Percentiles rank a stretch among this genome's conserved stretches.
Evolutionary conservation across 2,113 vertebrate genomes (phyloP).

Genomic region (Cololabis saira): DNA sequence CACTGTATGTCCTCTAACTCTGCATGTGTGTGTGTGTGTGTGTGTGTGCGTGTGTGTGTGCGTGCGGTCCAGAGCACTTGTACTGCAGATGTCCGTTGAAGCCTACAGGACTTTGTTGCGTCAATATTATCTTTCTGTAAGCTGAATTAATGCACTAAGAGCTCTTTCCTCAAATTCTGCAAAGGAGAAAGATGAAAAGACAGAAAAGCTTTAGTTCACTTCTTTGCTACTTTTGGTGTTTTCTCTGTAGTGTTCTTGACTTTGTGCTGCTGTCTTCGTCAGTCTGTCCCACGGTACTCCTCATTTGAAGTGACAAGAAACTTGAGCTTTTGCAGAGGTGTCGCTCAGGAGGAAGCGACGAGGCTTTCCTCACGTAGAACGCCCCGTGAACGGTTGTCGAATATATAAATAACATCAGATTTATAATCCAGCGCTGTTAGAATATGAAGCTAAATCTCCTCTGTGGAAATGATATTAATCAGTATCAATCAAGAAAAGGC

Average conservation of each 20-base stretch:
- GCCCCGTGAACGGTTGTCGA: not conserved
- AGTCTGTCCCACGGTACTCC: constrained; percentile 2
- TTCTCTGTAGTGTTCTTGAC: not conserved
- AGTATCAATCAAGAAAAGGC: constrained; percentile 8
- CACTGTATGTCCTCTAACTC: too few species aligned
- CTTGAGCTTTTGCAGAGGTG: not conserved
- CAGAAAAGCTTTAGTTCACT: constrained; percentile 6
- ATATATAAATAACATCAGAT: not conserved
- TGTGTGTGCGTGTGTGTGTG: not conserved
- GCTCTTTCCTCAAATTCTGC: constrained; percentile 50
- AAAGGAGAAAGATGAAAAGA: constrained; percentile 24
- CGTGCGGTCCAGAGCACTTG: constrained; percentile 13
- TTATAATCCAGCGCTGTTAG: not conserved
- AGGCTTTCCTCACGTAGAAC: not conserved
- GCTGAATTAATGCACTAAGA: constrained; percentile 46
- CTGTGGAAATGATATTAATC: constrained; percentile 15
- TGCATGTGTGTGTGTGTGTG: too few species aligned
- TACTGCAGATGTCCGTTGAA: constrained; percentile 36
- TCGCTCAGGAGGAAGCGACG: not conserved
- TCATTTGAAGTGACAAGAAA: not conserved
- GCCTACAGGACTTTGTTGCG: constrained; percentile 55
- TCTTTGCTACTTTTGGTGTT: not conserved
- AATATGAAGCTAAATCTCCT: not conserved
- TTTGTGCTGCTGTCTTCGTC: constrained; percentile 10
- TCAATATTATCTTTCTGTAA: constrained; percentile 67